Percentiles rank a stretch among this genome's conserved stretches.
phyloP scores from a whole-genome alignment of 2,888 invertebrate genomes.

The Gastrophysa polygoni region DNA sequence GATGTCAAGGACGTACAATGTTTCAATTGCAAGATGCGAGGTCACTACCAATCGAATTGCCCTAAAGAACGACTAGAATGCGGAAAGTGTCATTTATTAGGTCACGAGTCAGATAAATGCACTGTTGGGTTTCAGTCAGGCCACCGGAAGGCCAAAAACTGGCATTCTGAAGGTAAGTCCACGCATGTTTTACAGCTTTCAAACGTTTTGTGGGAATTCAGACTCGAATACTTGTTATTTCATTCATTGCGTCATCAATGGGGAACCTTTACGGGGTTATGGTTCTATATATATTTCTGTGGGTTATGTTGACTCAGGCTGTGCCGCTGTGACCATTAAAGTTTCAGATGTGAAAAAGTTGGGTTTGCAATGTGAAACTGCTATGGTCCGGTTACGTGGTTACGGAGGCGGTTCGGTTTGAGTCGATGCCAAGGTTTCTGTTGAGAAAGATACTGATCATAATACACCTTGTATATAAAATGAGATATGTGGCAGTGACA shows the following conservation, averaged over 20 bases:
- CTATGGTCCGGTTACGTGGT: slow-evolving; percentile 19
- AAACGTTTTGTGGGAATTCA: not conserved
- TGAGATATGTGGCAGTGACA: too few relatives aligned
- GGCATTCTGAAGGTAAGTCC: slow-evolving; percentile 10
- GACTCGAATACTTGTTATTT: slow-evolving; percentile 24
- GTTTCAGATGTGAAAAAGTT: slow-evolving; percentile 18
- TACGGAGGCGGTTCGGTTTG: slow-evolving; percentile 22
- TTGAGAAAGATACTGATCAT: too few relatives aligned
- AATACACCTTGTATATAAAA: too few relatives aligned
- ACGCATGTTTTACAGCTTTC: slow-evolving; percentile 13
- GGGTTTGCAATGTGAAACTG: slow-evolving; percentile 10
- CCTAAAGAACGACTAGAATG: slow-evolving; percentile 22
- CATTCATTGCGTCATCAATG: too few relatives aligned
- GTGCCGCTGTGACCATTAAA: slow-evolving; percentile 27
- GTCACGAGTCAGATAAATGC: slow-evolving; percentile 22
- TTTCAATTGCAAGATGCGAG: slow-evolving; percentile 28
- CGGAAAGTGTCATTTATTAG: slow-evolving; percentile 22
- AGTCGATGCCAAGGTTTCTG: slow-evolving; percentile 14
- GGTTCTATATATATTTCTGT: too few relatives aligned
- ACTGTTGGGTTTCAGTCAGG: not conserved
- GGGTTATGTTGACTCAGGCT: slow-evolving; percentile 33
- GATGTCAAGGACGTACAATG: slow-evolving; percentile 13
- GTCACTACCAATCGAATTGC: slow-evolving; percentile 24
- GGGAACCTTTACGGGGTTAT: slow-evolving; percentile 28
- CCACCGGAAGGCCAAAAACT: too few relatives aligned